Percentiles rank a stretch among this genome's conserved stretches.
These are phyloP conservation scores for Agraylea sexmaculata DNA, from an alignment of 1,140 invertebrate species.

Conservation along the genomic window DNA sequence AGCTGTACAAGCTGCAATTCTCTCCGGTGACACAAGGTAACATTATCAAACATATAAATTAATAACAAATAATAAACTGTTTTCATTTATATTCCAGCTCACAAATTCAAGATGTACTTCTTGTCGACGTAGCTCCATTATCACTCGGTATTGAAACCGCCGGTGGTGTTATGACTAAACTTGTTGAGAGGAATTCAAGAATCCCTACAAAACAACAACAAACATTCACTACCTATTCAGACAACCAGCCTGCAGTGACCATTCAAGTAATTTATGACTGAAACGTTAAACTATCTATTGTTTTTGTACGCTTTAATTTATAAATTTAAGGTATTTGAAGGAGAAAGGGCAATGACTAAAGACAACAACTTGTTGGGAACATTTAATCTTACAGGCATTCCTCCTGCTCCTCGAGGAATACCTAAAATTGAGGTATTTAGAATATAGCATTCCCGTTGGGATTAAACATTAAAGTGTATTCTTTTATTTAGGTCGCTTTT, in stretches of 20 bases:
- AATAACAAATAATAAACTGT: slow-evolving; percentile 18
- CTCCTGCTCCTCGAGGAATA: slow-evolving; percentile 50
- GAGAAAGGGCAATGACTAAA: slow-evolving; percentile 68
- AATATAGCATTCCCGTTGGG: slow-evolving; percentile 22
- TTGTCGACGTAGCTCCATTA: slow-evolving; percentile 60
- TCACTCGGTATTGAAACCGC: slow-evolving; percentile 61
- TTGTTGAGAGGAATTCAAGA: slow-evolving; percentile 53
- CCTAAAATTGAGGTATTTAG: slow-evolving; percentile 48
- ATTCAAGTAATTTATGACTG: slow-evolving; percentile 46
- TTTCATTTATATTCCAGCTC: slow-evolving; percentile 38
- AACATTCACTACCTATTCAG: slow-evolving; percentile 50
- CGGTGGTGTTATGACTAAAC: slow-evolving; percentile 52
- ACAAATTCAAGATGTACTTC: slow-evolving; percentile 60
- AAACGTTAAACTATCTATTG: not conserved
- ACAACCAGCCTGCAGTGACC: slow-evolving; percentile 63
- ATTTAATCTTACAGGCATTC: slow-evolving; percentile 64
- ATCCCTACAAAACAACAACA: slow-evolving; percentile 60
- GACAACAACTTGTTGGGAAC: slow-evolving; percentile 73
- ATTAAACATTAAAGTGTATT: slow-evolving; percentile 43
- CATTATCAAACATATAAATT: too few relatives aligned
- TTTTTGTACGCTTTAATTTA: slow-evolving; percentile 29
- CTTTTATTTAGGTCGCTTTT: slow-evolving; percentile 54
- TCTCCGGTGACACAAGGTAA: slow-evolving; percentile 46
- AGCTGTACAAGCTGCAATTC: slow-evolving; percentile 65
- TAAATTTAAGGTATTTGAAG: slow-evolving; percentile 61